Percentiles rank a stretch among this genome's conserved stretches.
Conservation (phyloP, 2,113 vertebrate genomes). For the Stercorarius parasiticus region DNA sequence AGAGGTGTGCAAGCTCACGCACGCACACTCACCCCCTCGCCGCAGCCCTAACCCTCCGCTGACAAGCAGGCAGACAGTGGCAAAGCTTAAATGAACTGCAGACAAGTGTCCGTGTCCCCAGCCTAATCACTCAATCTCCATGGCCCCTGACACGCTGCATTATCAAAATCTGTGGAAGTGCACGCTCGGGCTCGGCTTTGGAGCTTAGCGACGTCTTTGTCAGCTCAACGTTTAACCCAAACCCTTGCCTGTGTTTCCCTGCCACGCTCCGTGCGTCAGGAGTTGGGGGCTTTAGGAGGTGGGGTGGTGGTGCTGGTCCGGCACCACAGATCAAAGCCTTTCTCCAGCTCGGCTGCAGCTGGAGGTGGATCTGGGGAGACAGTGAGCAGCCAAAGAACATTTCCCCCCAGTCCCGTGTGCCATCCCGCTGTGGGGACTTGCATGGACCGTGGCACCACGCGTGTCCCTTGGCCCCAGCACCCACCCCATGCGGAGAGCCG, state of each 20-base stretch:
- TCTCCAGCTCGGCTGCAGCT: background rate
- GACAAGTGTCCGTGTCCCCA: background rate
- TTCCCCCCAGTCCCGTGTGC: rapidly evolving
- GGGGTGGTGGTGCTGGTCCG: too few relatives aligned
- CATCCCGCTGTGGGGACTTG: rapidly evolving
- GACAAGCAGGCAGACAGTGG: background rate
- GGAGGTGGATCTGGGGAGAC: background rate
- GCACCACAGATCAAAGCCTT: background rate
- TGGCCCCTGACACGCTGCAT: background rate
- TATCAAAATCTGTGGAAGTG: background rate
- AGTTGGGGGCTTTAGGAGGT: background rate
- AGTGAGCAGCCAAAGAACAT: rapidly evolving
- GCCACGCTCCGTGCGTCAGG: rapidly evolving
- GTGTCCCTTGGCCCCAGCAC: background rate
- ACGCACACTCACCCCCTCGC: rapidly evolving
- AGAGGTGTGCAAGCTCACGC: background rate
- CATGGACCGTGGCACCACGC: rapidly evolving
- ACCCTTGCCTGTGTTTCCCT: background rate
- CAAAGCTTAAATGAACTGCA: background rate
- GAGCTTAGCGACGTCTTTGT: background rate
- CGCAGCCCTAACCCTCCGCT: background rate
- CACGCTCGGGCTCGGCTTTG: background rate
- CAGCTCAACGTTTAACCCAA: background rate
- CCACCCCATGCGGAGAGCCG: background rate
- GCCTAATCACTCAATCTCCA: background rate